Percentiles rank a stretch among this genome's conserved stretches.
Evolutionary conservation across 2,888 invertebrate genomes (phyloP).

Genomic region (Eupithecia dodoneata): DNA sequence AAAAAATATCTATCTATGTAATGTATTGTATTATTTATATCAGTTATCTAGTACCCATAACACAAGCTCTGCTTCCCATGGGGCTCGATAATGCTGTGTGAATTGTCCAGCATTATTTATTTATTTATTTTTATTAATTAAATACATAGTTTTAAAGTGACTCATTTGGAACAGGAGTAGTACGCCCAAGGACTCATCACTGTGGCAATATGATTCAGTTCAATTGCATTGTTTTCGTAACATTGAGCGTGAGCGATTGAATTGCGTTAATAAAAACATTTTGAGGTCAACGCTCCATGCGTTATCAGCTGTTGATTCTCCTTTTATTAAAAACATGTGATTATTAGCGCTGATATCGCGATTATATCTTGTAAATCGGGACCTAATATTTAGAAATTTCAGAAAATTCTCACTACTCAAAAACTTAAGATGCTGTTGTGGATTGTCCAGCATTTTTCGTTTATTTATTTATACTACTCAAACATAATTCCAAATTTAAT

Average conservation of each 20-base stretch:
- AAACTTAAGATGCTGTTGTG: too few species aligned
- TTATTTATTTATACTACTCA: too few species aligned
- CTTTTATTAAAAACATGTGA: not conserved
- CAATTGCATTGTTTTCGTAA: constrained; percentile 24
- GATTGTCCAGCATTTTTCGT: too few species aligned
- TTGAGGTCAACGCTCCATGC: constrained; percentile 9
- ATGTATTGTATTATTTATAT: too few species aligned
- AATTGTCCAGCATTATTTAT: too few species aligned
- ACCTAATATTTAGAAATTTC: not conserved
- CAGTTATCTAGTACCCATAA: too few species aligned
- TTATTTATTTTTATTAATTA: too few species aligned
- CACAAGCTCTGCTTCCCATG: too few species aligned
- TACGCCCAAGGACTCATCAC: not conserved
- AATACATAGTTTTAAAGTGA: not conserved
- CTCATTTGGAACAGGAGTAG: not conserved
- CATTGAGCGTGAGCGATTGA: constrained; percentile 5
- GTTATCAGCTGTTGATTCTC: not conserved
- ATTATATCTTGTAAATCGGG: not conserved
- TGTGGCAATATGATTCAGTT: constrained; percentile 15
- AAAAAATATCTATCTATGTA: too few species aligned
- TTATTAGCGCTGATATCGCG: not conserved
- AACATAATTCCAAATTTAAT: too few species aligned
- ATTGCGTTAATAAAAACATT: constrained; percentile 5
- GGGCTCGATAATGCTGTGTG: too few species aligned
- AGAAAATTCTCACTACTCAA: not conserved